phyloP scores from a whole-genome alignment of 2,888 invertebrate genomes.

The Molanna angustata region DNA sequence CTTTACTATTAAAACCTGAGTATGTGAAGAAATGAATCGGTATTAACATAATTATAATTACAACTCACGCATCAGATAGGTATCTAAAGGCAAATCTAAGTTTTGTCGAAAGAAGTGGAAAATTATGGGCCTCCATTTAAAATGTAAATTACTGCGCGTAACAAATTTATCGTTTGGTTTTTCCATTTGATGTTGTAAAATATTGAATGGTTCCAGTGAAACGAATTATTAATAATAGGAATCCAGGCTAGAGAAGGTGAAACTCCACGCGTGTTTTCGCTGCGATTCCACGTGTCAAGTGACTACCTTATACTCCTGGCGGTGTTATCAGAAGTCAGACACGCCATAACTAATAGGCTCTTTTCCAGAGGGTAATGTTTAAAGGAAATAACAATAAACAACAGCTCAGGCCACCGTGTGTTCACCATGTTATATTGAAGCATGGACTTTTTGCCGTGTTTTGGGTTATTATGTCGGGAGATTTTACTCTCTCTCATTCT shows the following conservation, averaged over 20 bases:
- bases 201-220: neutral
- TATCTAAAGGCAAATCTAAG: too few relatives aligned
- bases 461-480: too few relatives aligned
- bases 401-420: too few relatives aligned
- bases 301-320: neutral
- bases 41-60: too few relatives aligned
- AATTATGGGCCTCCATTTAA: neutral
- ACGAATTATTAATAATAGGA: neutral
- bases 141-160: neutral
- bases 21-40: too few relatives aligned
- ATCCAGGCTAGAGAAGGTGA: neutral
- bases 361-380: conserved; percentile 3
- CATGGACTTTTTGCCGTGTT: too few relatives aligned
- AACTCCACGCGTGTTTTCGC: neutral
- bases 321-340: neutral
- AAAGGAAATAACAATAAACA: conserved; percentile 13
- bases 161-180: neutral
- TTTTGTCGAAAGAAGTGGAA: neutral
- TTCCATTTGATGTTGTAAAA: neutral
- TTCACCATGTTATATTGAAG: too few relatives aligned
- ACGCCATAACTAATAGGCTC: conserved; percentile 2
- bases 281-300: neutral
- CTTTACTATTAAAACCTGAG: too few relatives aligned
- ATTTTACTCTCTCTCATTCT: too few relatives aligned
- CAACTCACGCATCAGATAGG: too few relatives aligned